Percentiles rank a stretch among this genome's conserved stretches.
Evolutionary conservation across 2,888 invertebrate genomes (phyloP).

Genomic region (Drosophila aldrichi): DNA sequence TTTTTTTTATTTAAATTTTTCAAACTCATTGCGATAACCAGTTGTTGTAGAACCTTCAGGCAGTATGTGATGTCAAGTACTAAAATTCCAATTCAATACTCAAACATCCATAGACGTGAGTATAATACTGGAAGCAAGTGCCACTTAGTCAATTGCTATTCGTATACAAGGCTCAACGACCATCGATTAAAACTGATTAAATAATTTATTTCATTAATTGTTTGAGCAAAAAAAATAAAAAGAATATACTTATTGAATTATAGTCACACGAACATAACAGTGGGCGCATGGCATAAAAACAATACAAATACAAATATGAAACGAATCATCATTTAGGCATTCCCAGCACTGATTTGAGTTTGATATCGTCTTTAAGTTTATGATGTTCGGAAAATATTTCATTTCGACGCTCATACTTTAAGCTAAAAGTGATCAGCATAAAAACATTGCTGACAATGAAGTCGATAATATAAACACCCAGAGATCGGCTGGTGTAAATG

Average conservation of each 20-base stretch:
- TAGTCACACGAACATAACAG: not conserved
- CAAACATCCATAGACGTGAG: not conserved
- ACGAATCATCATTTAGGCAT: not conserved
- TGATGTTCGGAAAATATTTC: not conserved
- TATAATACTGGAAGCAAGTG: not conserved
- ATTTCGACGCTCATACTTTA: not conserved
- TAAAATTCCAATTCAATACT: not conserved
- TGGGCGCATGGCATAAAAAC: not conserved
- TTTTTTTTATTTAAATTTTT: not conserved
- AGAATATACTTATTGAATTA: not conserved
- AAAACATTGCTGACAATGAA: not conserved
- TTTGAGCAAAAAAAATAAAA: no score
- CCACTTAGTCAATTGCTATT: not conserved
- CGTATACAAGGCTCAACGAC: not conserved
- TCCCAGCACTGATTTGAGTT: no score
- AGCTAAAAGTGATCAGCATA: constrained; percentile 5
- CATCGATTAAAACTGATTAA: not conserved
- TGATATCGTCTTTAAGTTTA: not conserved
- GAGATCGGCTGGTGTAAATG: not conserved
- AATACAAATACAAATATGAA: not conserved
- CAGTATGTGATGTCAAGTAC: not conserved
- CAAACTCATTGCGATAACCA: not conserved
- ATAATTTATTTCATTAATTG: not conserved
- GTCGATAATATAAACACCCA: not conserved
- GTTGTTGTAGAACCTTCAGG: not conserved